Conservation (phyloP, 2,113 vertebrate genomes). For the Mellivora capensis region DNA sequence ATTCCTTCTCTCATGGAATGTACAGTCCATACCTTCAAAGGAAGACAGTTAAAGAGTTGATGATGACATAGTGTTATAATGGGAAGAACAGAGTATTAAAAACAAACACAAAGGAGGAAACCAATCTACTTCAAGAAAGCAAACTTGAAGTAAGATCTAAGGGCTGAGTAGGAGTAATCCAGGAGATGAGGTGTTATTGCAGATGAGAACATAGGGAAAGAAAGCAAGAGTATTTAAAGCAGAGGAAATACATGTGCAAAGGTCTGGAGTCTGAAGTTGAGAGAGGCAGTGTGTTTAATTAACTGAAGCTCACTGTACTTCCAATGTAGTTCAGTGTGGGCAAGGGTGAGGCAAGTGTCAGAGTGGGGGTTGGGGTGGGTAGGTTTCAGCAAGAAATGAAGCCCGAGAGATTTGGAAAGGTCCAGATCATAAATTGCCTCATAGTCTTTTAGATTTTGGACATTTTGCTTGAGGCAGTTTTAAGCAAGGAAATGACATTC, state of each 20-base stretch:
- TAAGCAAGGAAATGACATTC: background rate
- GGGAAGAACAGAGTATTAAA: background rate
- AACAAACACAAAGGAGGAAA: background rate
- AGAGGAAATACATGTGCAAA: slow-evolving; percentile 33
- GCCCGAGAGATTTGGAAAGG: background rate
- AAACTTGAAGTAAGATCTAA: background rate
- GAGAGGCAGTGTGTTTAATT: background rate
- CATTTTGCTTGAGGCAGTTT: background rate
- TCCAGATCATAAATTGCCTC: background rate
- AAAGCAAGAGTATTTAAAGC: slow-evolving; percentile 41
- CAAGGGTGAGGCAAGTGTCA: background rate
- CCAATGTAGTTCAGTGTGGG: background rate
- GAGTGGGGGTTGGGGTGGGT: background rate
- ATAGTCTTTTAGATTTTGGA: background rate
- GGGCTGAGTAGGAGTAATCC: background rate
- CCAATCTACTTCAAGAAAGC: background rate
- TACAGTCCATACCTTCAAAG: background rate
- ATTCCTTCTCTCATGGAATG: background rate
- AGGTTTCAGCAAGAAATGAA: background rate
- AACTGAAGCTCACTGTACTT: background rate
- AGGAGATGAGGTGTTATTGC: background rate
- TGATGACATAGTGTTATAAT: background rate
- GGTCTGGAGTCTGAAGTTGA: background rate
- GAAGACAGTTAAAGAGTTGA: background rate
- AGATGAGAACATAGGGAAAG: background rate